Evolutionary conservation across 2,797 vertebrate species (phyloP), one percentile per base, ranked within the genome.

Genomic region (Garrulus glandarius): DNA sequence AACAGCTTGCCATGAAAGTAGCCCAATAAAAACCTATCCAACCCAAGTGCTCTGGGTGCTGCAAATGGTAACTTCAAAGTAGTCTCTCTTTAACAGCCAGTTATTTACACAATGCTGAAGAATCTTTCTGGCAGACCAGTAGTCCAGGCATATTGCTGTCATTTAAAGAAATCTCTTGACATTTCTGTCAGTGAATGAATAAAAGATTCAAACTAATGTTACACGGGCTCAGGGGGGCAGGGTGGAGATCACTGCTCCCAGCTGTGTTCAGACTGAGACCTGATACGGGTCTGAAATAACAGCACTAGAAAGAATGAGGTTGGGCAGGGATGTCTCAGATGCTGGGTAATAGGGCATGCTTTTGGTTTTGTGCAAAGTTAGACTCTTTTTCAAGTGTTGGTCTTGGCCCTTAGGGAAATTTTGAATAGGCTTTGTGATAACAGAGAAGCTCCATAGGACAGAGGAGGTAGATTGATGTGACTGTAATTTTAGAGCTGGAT

Each of bases 181-280:
- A 82, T 52, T 94, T 93, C 44, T 77, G 82, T 86, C 60, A 68
- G 77, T 81, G 63, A 92, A 81, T 84, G 88, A 94, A 88, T 86
- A 64, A 84, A 96, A 78, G 79, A 49, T 36, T 90, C 57, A 70
- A 82, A 96, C 37, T 76, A 78, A 81, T 27, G 43, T 85, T 83
- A 36, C 5, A 0, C 46, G 39, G 71, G 55, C 97, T 97, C 96
- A 93, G 91, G 29, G 46, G 96, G 50, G 89, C 69, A 93, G 80
- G 69, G 69, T 68, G 96, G 93, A 98, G 98, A 98, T 95, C 56
- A 29, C 76, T 94, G 30, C 78, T 96, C 89, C 94, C 94, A 89
- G 83, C 91, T 97, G 89, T 95, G 94, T 88, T 91, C 97, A 93
- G 80, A 64, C 95, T 91, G 95, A 97, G 97, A 97, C 94, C 95